A percentile compares a stretch with the other conserved stretches of the same genome.
Conservation (phyloP, 2,113 vertebrate genomes). For the Ellobius talpinus region DNA sequence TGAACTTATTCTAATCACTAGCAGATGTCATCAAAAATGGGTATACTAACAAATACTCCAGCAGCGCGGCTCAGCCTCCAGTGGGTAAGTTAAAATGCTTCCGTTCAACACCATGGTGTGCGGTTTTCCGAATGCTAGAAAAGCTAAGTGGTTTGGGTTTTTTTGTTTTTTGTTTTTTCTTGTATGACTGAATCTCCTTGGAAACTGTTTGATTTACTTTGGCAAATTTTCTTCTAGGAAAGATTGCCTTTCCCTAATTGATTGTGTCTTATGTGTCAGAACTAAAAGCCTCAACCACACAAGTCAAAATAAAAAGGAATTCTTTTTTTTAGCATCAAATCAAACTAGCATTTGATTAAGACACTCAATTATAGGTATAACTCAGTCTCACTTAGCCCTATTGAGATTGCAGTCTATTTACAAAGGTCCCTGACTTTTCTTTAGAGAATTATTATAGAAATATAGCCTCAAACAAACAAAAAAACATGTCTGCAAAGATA, state of each 20-base stretch:
- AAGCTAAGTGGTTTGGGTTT: not conserved
- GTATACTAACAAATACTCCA: not conserved
- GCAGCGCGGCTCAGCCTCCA: not conserved
- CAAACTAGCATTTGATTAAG: conserved; percentile 41
- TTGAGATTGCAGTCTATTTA: conserved; percentile 16
- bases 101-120: not conserved
- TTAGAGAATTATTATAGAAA: conserved; percentile 46
- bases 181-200: not conserved
- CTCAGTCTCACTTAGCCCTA: conserved; percentile 18
- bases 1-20: not conserved
- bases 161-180: not conserved
- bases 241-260: not conserved
- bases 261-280: conserved; percentile 40
- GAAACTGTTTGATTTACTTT: conserved; percentile 28
- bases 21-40: conserved; percentile 29
- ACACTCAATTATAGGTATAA: not conserved
- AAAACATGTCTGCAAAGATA: conserved; percentile 58
- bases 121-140: conserved; percentile 41
- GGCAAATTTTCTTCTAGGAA: conserved; percentile 27
- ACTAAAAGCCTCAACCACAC: conserved; percentile 24
- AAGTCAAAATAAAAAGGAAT: conserved; percentile 32
- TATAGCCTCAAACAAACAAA: not conserved
- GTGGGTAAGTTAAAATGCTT: not conserved
- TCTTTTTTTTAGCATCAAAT: not conserved
- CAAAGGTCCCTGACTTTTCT: conserved; percentile 12